Percentiles rank a stretch among this genome's conserved stretches.
These are phyloP conservation scores for Icerya purchasi DNA, from an alignment of 2,888 invertebrate genomes.

Conservation along the genomic window DNA sequence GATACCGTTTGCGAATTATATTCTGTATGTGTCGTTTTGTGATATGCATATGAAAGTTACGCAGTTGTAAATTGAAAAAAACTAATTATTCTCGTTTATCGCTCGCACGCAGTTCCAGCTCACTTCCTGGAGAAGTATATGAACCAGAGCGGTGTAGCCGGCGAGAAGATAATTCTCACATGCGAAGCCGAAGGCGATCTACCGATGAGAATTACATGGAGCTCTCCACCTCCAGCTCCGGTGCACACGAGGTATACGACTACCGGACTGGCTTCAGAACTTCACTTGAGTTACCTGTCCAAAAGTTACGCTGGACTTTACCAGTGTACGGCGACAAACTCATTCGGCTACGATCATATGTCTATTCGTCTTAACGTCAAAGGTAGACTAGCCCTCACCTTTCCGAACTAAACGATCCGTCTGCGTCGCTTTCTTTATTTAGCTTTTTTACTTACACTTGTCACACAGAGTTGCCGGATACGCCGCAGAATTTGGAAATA, in stretches of 20 bases:
- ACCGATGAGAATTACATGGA: constrained; percentile 20
- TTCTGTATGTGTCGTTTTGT: no score
- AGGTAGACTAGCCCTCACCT: constrained; percentile 23
- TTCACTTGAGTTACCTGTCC: constrained; percentile 21
- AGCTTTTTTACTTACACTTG: no score
- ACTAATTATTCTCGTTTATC: background rate
- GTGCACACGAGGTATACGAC: constrained; percentile 20
- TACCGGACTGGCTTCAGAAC: constrained; percentile 24
- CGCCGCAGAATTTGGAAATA: constrained; percentile 25
- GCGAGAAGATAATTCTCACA: constrained; percentile 18
- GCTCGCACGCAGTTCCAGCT: constrained; percentile 26
- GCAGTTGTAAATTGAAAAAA: no score
- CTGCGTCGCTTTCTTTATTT: no score
- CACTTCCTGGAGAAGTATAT: constrained; percentile 19
- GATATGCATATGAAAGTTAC: no score
- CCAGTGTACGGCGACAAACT: constrained; percentile 29
- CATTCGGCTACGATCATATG: constrained; percentile 28
- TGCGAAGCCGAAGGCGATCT: constrained; percentile 21
- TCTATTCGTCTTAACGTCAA: constrained; percentile 28
- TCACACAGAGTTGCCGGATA: constrained; percentile 27
- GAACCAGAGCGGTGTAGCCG: constrained; percentile 20
- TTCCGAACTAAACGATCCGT: no score
- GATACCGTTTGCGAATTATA: no score
- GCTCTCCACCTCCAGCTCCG: constrained; percentile 16
- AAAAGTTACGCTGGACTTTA: constrained; percentile 24